Evolutionary conservation across 2,888 invertebrate species (phyloP), one percentile per base, ranked within the genome.

Genomic region (Ormyrus nitidulus): DNA sequence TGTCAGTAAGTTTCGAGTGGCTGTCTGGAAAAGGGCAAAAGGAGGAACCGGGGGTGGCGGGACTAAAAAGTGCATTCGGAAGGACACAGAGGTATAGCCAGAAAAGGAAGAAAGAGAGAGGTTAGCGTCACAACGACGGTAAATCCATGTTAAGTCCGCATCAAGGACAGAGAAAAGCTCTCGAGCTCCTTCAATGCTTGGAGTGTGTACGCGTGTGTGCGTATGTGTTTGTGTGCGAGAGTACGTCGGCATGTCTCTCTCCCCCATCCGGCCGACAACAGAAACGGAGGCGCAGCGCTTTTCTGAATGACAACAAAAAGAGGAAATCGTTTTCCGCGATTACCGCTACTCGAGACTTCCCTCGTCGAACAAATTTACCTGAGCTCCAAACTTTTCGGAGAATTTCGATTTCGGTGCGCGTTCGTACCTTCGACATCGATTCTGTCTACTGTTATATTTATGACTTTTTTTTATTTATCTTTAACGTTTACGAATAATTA

Each of bases 111-210:
- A 58, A 9, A 11, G 8, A 49, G 77, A 81, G 79, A 66, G 79
- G 64, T 53, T 46, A 64, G 73, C 54, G 10, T 64, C 81, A 19
- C 19, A 79, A 73, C 84, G 83, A 86, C 84, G 84, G 84, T 86
- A 87, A 86, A 87, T 87, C 86, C 85, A 86, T 86, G 86, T 87
- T 87, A 86, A 84, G 83, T 81, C 82, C 65, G 77, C 82, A 80
- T 83, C 84, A 83, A 83, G 84, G 84, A 86, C 86, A 85, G 83
- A 83, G 82, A 83, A 86, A 87, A 87, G 86, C 86, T 87, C 83
- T 86, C 80, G 78, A 75, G 81, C 77, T 80, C 83, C 49, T 58
- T 74, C 65, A 66, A 66, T 74, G 58, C 11, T n/a, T 74, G 19
- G 54, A 19, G 48, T 19, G 54, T 53, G 54, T 56, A 9, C 49